A percentile compares a stretch with the other conserved stretches of the same genome.
phyloP scores from a whole-genome alignment of 1,140 invertebrate genomes.

The Aphelenchoides besseyi region DNA sequence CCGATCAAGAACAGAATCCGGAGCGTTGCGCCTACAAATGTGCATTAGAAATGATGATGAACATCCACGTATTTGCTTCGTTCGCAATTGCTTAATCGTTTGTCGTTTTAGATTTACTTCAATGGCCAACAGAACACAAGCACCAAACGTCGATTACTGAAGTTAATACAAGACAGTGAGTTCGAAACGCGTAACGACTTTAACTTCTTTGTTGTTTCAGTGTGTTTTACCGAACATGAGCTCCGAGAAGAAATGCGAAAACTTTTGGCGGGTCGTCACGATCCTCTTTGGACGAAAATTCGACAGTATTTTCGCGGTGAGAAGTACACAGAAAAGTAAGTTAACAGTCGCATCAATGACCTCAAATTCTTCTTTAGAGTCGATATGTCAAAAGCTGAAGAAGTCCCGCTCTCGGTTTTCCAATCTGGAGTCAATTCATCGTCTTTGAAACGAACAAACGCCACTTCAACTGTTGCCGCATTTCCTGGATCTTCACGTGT shows the following conservation, averaged over 20 bases:
- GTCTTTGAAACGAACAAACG: background rate
- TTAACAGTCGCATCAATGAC: too few species aligned
- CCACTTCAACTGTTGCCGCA: background rate
- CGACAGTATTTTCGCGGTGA: constrained; percentile 35
- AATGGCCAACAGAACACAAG: constrained; percentile 20
- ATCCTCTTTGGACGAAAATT: constrained; percentile 22
- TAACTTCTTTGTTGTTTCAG: constrained; percentile 1
- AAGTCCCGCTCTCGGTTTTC: constrained; percentile 1
- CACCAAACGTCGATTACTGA: background rate
- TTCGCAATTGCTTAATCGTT: constrained; percentile 25
- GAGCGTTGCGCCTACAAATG: constrained; percentile 28
- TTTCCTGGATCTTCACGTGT: background rate
- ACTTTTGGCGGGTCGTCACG: constrained; percentile 27
- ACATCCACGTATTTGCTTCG: constrained; percentile 30
- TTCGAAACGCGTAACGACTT: constrained; percentile 1
- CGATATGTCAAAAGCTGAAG: constrained; percentile 3
- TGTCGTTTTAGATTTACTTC: constrained; percentile 38
- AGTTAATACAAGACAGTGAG: constrained; percentile 11
- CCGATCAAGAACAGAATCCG: constrained; percentile 6
- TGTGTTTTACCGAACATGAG: background rate
- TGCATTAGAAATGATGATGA: constrained; percentile 41
- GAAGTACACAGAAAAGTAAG: constrained; percentile 37
- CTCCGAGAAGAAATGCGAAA: constrained; percentile 16
- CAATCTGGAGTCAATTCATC: background rate
- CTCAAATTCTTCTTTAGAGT: too few species aligned